These are phyloP conservation scores for Anoura caudifer DNA, from an alignment of 2,113 vertebrate genomes.

Conservation along the genomic window DNA sequence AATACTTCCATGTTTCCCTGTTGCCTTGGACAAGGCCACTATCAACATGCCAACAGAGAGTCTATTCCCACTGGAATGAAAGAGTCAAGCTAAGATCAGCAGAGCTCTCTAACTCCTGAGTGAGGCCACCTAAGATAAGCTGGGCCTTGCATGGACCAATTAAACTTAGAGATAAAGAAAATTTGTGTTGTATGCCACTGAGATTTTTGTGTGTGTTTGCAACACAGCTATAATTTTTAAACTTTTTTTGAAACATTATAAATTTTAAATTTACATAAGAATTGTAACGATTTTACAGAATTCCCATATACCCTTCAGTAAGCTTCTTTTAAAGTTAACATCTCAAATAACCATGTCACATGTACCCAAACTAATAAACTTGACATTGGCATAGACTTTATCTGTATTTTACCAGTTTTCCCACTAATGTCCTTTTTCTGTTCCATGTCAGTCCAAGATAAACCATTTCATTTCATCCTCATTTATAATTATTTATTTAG, in stretches of 20 bases:
- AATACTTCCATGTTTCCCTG: not conserved
- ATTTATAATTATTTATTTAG: not conserved
- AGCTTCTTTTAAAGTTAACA: not conserved
- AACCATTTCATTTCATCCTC: not conserved
- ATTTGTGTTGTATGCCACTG: not conserved
- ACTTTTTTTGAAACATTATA: not conserved
- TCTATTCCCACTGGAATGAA: not conserved
- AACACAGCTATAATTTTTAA: not conserved
- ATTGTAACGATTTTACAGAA: not conserved
- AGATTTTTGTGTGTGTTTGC: not conserved
- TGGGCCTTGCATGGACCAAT: too few species aligned
- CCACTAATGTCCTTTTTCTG: not conserved
- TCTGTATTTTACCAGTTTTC: not conserved
- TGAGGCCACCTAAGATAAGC: not conserved
- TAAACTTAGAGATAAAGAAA: not conserved
- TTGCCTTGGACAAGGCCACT: not conserved
- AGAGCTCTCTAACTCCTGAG: not conserved
- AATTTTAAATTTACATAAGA: not conserved
- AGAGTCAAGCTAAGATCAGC: not conserved
- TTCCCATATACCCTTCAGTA: not conserved
- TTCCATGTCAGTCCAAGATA: not conserved
- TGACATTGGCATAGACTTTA: not conserved
- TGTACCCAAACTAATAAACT: not conserved
- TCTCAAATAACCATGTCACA: not conserved
- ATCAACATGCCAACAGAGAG: not conserved